These are phyloP conservation scores for Varanus salvator DNA, from an alignment of 2,113 vertebrate genomes.

Conservation along the genomic window DNA sequence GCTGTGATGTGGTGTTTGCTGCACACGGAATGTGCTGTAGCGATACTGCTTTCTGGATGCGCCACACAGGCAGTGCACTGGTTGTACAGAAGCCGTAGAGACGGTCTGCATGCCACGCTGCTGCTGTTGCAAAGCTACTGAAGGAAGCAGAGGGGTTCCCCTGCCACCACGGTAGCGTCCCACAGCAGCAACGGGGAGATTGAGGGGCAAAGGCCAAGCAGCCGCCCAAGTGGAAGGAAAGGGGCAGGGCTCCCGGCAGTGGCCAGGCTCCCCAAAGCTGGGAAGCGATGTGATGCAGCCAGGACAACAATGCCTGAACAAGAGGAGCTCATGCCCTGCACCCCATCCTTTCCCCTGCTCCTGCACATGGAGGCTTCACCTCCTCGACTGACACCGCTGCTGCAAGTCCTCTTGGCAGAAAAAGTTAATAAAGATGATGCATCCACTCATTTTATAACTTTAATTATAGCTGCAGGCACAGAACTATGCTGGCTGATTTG, in stretches of 20 bases:
- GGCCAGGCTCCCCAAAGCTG: neutral
- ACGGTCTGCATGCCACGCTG: neutral
- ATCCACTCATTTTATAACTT: neutral
- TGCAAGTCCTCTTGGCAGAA: neutral
- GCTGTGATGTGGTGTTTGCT: neutral
- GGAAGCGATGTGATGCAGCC: neutral
- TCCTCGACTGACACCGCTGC: neutral
- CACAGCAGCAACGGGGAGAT: neutral
- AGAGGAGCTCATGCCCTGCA: too few species aligned
- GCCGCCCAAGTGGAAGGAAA: neutral
- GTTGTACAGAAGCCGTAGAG: neutral
- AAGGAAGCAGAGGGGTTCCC: too few species aligned
- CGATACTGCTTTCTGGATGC: too few species aligned
- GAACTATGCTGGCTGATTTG: neutral
- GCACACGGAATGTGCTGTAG: neutral
- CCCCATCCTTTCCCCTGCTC: neutral
- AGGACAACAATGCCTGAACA: neutral
- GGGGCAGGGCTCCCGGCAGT: too few species aligned
- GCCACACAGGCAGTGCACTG: neutral
- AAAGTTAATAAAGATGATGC: neutral
- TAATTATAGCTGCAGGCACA: slow-evolving; percentile 4
- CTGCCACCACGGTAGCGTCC: neutral
- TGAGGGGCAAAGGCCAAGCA: neutral
- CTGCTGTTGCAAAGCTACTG: too few species aligned
- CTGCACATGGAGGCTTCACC: neutral